Evolutionary conservation across 2,113 vertebrate genomes (phyloP).

Genomic region (Orycteropus afer): DNA sequence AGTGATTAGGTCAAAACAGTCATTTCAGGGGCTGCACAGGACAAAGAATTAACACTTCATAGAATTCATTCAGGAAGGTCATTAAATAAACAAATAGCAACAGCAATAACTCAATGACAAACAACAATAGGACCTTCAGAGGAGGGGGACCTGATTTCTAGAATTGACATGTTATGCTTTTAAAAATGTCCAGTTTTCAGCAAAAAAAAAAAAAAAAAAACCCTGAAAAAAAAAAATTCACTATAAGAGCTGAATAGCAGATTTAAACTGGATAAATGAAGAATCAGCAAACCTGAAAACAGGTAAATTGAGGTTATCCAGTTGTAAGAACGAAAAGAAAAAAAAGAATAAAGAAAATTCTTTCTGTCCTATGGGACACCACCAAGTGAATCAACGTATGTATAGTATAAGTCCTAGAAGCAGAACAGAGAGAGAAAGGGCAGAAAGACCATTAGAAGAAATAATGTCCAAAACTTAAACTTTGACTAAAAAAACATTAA

Average conservation of each 20-base stretch:
- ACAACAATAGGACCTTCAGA: not conserved
- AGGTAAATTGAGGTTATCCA: not conserved
- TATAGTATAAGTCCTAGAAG: not conserved
- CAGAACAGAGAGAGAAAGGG: not conserved
- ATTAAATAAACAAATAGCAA: not conserved
- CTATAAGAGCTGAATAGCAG: not conserved
- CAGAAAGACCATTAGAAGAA: not conserved
- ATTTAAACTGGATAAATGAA: not conserved
- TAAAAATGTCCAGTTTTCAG: not conserved
- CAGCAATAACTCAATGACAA: not conserved
- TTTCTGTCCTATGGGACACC: not conserved
- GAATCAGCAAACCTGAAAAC: slow-evolving; percentile 1
- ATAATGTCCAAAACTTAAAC: not conserved
- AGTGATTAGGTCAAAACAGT: not conserved
- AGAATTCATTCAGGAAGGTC: not conserved
- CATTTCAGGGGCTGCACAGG: not conserved
- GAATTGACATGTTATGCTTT: not conserved
- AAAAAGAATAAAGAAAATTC: not conserved
- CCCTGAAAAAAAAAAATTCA: not conserved
- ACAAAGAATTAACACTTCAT: not conserved
- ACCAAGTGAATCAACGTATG: not conserved
- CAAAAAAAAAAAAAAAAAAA: not conserved
- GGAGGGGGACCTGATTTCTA: not conserved
- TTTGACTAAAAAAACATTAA: not conserved
- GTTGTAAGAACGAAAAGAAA: not conserved